Conservation (phyloP, 2,797 vertebrate genomes). For the Enoplosus armatus region DNA sequence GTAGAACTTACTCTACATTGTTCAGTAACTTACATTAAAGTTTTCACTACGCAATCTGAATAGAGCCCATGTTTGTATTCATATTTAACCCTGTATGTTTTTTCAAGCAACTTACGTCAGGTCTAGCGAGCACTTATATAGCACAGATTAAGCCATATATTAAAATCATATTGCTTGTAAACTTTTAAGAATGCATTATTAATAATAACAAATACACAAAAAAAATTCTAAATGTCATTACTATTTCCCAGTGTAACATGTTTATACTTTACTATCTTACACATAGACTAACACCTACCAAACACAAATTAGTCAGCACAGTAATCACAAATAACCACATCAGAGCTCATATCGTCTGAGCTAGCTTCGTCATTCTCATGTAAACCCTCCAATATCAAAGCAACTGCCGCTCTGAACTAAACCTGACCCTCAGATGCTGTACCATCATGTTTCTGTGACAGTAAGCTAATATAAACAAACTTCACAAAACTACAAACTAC, state of each 20-base stretch:
- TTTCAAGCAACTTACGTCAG: background rate
- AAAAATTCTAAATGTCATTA: background rate
- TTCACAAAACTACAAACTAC: no score
- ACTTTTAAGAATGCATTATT: no score
- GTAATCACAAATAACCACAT: background rate
- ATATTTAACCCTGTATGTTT: background rate
- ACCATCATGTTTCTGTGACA: background rate
- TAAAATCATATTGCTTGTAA: background rate
- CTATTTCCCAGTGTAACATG: background rate
- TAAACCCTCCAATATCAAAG: background rate
- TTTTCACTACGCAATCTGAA: background rate
- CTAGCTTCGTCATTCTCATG: background rate
- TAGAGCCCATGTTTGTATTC: background rate
- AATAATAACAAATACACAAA: background rate
- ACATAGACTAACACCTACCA: background rate
- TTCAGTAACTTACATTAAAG: background rate
- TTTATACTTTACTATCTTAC: background rate
- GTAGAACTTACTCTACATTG: background rate
- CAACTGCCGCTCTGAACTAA: background rate
- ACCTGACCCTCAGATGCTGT: background rate
- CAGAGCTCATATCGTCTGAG: background rate
- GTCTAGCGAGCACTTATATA: background rate
- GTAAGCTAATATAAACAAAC: background rate
- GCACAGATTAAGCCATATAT: no score
- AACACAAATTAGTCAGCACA: background rate